Base-by-base conservation (phyloP, 1,140 invertebrate species). In the Antheraea pernyi region DNA sequence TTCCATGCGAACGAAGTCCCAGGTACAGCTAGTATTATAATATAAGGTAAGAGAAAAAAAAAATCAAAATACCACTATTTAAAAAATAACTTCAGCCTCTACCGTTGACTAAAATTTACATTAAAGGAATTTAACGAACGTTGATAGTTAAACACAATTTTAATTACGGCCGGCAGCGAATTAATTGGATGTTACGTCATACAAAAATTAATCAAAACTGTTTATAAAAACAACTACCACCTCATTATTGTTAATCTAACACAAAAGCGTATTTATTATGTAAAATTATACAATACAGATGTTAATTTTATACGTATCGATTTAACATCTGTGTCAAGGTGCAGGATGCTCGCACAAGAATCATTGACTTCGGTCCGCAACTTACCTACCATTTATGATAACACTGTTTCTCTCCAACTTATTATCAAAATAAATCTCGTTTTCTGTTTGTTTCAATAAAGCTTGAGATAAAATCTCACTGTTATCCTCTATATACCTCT, bases 271-370 rank as follows among this genome's bases (percentile, higher is more conserved):
- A 13, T 13, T 53, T 53, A 53, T 53, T 53, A 53, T 53, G 46
- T 53, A 11, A 53, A 53, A 53, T 53, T 53, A 53, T 53, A 53
- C 46, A 53, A 53, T 53, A n/a, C 46, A 53, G 5, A 53, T 53
- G 46, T 53, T 53, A 53, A 53, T 53, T 16, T 53, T 53, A 53
- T 53, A 53, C 46, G 46, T 53, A 8, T 42, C 11, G 7, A 42
- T 53, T 53, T 53, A 53, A 53, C 46, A 53, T 53, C 46, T 53
- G 46, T 53, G 46, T 53, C 46, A 53, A 53, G 46, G 46, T 53
- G 11, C 16, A 53, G 46, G 46, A 53, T 53, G 46, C 46, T 53
- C 16, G 16, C 13, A 9, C 11, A n/a, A 53, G 46, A 53, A 53
- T 53, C 11, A 53, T 53, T 53, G 46, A 53, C 16, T 53, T 16